Conservation (phyloP, 2,888 invertebrate species). For the Iphiclides podalirius region DNA sequence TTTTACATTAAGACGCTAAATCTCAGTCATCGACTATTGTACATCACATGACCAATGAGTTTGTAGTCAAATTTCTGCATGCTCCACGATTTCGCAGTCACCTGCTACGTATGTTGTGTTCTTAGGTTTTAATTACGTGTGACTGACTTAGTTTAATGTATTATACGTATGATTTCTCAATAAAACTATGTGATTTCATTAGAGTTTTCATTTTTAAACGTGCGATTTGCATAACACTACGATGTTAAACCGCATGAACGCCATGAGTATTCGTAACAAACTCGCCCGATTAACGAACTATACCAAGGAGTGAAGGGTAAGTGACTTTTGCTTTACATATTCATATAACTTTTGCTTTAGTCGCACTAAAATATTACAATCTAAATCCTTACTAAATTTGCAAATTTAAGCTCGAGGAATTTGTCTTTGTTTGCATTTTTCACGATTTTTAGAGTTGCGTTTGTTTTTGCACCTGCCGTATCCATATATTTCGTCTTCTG, state of each 20-base stretch:
- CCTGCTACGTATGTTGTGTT: conserved; percentile 36
- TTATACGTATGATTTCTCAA: conserved; percentile 24
- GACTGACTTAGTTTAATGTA: conserved; percentile 63
- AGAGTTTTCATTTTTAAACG: conserved; percentile 12
- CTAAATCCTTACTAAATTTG: neutral
- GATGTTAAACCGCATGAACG: conserved; percentile 7
- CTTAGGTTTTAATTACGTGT: conserved; percentile 47
- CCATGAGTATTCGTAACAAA: neutral
- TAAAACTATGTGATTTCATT: conserved; percentile 22
- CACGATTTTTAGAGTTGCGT: neutral
- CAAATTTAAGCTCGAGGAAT: neutral
- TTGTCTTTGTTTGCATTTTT: neutral
- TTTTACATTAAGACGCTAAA: conserved; percentile 3
- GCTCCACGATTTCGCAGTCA: conserved; percentile 30
- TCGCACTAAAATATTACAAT: neutral
- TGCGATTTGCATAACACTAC: conserved; percentile 29
- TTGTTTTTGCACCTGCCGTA: neutral
- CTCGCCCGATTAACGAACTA: too few relatives aligned
- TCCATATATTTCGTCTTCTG: too few relatives aligned
- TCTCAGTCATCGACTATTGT: conserved; percentile 14
- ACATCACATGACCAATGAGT: conserved; percentile 14
- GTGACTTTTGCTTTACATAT: neutral
- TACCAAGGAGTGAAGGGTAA: neutral
- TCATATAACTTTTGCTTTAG: neutral
- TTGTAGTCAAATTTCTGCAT: conserved; percentile 20